Conservation (phyloP, 2,797 vertebrate species). For the Antrozous pallidus region DNA sequence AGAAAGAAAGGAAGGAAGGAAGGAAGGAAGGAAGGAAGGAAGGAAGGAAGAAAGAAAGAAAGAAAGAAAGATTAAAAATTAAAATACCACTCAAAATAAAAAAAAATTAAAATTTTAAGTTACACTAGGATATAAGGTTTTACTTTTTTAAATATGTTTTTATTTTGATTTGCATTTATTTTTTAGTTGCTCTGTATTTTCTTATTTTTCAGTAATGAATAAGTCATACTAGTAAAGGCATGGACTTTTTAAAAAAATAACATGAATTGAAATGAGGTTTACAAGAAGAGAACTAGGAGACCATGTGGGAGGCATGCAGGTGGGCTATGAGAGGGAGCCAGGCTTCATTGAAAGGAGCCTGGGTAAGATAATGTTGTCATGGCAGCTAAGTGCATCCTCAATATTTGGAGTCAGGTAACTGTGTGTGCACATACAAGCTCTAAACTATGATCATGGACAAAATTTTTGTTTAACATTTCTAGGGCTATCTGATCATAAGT, state of each 20-base stretch:
- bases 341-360: neutral
- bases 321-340: neutral
- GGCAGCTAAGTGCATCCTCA: neutral
- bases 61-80: too few relatives aligned
- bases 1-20: too few relatives aligned
- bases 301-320: too few relatives aligned
- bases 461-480: neutral
- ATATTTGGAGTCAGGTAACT: neutral
- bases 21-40: too few relatives aligned
- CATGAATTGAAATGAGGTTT: neutral
- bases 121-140: neutral
- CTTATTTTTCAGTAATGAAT: neutral
- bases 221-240: neutral
- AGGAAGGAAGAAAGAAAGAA: too few relatives aligned
- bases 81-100: too few relatives aligned
- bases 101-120: neutral
- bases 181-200: neutral
- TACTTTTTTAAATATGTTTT: neutral
- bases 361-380: neutral
- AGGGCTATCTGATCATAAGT: neutral
- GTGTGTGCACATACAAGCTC: neutral
- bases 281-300: neutral
- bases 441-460: neutral
- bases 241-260: neutral
- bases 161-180: neutral